These are phyloP conservation scores for Galeopsomyia nigrocyanea DNA, from an alignment of 2,888 invertebrate genomes.

Conservation along the genomic window DNA sequence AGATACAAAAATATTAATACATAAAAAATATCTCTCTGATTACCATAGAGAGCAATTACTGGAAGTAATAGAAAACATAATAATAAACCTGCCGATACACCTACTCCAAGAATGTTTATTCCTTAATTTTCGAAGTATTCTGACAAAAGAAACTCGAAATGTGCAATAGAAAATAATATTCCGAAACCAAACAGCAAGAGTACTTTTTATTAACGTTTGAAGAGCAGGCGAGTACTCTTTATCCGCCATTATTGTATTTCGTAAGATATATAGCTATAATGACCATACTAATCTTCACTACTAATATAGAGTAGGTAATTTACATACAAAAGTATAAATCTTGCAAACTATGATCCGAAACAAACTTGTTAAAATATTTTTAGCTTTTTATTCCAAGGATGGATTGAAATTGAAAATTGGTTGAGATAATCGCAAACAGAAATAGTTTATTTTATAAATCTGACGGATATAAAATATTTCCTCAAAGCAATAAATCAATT, in stretches of 20 bases:
- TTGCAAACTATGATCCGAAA: no score
- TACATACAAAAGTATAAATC: no score
- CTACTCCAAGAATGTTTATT: conserved; percentile 15
- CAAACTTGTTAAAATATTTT: no score
- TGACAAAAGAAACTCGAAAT: not conserved
- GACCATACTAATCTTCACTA: conserved; percentile 20
- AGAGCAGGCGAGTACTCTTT: conserved; percentile 28
- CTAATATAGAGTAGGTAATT: conserved; percentile 13
- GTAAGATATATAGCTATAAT: conserved; percentile 18
- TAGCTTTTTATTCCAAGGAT: no score
- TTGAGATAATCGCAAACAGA: no score
- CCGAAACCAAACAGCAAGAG: not conserved
- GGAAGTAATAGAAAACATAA: conserved; percentile 25
- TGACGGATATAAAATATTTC: conserved; percentile 9
- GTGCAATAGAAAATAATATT: not conserved
- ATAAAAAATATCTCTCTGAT: not conserved
- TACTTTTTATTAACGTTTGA: conserved; percentile 26
- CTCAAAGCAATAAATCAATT: conserved; percentile 13
- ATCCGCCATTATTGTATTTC: conserved; percentile 34
- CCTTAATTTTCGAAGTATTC: conserved; percentile 13
- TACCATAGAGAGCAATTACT: conserved; percentile 15
- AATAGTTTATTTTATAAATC: no score
- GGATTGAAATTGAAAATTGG: no score
- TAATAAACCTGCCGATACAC: conserved; percentile 33
- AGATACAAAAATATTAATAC: no score